These are phyloP conservation scores for Aricia agestis DNA, from an alignment of 1,140 invertebrate species.

Conservation along the genomic window DNA sequence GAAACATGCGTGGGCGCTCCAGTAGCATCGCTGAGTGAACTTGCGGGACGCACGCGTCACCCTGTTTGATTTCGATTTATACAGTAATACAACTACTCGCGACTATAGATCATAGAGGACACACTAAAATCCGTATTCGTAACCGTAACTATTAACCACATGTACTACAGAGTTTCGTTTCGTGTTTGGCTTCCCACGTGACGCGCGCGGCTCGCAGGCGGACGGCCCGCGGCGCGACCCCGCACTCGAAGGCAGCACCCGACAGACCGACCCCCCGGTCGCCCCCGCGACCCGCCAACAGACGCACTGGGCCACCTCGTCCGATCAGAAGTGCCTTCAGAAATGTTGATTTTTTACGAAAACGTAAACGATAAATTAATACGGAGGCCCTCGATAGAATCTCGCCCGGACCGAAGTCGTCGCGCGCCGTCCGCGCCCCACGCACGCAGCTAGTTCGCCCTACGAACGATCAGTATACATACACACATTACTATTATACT, in stretches of 20 bases:
- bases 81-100: conserved; percentile 32
- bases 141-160: conserved; percentile 35
- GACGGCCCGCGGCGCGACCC: conserved; percentile 53
- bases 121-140: conserved; percentile 34
- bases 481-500: conserved; percentile 74
- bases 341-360: conserved; percentile 90
- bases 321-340: conserved; percentile 93
- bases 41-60: conserved; percentile 41
- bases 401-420: conserved; percentile 81
- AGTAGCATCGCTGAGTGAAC: conserved; percentile 27
- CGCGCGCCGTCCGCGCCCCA: conserved; percentile 58
- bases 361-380: conserved; percentile 83
- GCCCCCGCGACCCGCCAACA: conserved; percentile 53
- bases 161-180: conserved; percentile 35
- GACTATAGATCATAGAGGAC: conserved; percentile 32
- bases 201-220: conserved; percentile 45
- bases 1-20: conserved; percentile 46
- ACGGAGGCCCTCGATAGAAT: conserved; percentile 90
- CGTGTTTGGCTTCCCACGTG: conserved; percentile 25
- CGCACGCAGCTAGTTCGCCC: conserved; percentile 52
- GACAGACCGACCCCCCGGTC: conserved; percentile 61
- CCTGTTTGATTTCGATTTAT: conserved; percentile 33
- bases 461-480: conserved; percentile 68
- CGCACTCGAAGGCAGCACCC: conserved; percentile 62
- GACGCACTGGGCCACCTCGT: conserved; percentile 89